Evolutionary conservation across 1,140 invertebrate species (phyloP), one percentile per base, ranked within the genome.

Genomic region (Drosophila obscura): DNA sequence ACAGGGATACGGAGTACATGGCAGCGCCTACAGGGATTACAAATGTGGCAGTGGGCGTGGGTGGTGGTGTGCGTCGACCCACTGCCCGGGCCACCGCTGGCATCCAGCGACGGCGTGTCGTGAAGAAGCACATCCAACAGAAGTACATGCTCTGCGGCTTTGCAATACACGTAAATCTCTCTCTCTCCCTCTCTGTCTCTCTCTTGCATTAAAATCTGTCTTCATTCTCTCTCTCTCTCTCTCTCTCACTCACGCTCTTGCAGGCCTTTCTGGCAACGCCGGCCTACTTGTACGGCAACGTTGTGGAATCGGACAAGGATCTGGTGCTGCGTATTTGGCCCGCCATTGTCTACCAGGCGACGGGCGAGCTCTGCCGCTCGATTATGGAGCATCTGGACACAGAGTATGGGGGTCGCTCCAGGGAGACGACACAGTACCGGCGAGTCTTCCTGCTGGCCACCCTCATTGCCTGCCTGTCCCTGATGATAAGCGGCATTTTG

Each of bases 101-200:
- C 13, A 81, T 91, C 19, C 90, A 91, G 26, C 58, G 90, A 15
- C 85, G 87, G 31, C 82, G 90, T 5, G 88, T 91, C 53, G 81
- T 91, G 56, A 91, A 91, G 66, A 91, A 91, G 73, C 90, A 91
- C 61, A 90, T 91, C 52, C 90, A 91, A 76, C 90, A 91, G 59
- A 91, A 91, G 83, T 91, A 91, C 64, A 87, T 91, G 81, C 80
- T 91, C 71, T 91, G 90, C 83, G 90, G 90, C 44, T 91, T 91
- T 55, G 90, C 90, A 59, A 91, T 91, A 73, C 90, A 91, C 76
- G 90, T 91, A 91, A 87, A 62, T 84, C 66, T 16, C 55, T 24
- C 9, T 39, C 41, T 0, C 15, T 35, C n/a, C n/a, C 51, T 69
- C 26, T 48, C 50, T 11, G n/a, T 55, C 6, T 43, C 13, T 7